These are phyloP conservation scores for Tenebrio molitor DNA, from an alignment of 1,140 invertebrate genomes.

Conservation along the genomic window DNA sequence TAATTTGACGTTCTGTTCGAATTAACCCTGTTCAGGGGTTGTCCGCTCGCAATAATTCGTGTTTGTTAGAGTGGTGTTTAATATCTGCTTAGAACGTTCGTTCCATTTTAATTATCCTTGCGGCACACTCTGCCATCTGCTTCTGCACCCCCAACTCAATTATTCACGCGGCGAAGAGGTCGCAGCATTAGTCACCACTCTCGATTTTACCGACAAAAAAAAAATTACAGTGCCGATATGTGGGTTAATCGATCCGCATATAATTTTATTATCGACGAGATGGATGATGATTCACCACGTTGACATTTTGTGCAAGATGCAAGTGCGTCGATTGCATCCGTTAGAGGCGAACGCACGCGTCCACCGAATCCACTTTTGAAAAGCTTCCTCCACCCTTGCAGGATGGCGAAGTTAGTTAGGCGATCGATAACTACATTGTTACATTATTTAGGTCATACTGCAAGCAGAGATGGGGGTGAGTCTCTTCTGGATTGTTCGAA, in stretches of 20 bases:
- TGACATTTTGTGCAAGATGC: neutral
- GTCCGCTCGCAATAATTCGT: too few relatives aligned
- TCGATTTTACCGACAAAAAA: neutral
- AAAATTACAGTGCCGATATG: neutral
- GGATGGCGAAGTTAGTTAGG: conserved; percentile 15
- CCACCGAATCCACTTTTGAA: too few relatives aligned
- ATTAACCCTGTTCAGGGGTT: too few relatives aligned
- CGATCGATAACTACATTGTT: conserved; percentile 39
- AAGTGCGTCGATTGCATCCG: neutral
- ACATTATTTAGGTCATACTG: conserved; percentile 35
- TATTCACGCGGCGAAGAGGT: too few relatives aligned
- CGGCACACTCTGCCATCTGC: too few relatives aligned
- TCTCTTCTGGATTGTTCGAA: conserved; percentile 1
- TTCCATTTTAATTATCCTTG: too few relatives aligned
- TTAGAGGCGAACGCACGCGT: neutral
- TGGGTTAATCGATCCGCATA: neutral
- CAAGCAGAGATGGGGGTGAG: conserved; percentile 1
- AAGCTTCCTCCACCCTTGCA: too few relatives aligned
- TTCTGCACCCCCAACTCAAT: too few relatives aligned
- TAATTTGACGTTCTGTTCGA: too few relatives aligned
- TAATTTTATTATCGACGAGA: neutral
- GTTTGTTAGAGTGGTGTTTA: too few relatives aligned
- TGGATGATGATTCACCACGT: neutral
- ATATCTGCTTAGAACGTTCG: too few relatives aligned
- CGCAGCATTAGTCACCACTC: neutral